Evolutionary conservation across 2,888 invertebrate species (phyloP), one percentile per base, ranked within the genome.

Genomic region (Scaptodrosophila latifasciaeformis): DNA sequence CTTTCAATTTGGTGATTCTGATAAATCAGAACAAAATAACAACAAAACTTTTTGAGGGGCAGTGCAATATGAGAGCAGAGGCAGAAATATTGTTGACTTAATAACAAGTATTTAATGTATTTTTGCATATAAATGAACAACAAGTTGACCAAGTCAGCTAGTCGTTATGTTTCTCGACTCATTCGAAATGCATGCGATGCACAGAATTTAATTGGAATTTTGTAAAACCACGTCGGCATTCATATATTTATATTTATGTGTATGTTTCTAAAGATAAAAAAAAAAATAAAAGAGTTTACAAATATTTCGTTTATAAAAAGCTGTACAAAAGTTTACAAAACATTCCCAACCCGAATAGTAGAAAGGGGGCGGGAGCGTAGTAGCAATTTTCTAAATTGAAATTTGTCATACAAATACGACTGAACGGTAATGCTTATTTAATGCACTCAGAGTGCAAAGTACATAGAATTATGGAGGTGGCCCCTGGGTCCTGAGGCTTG

Each of bases 301-400:
- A n/a, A n/a, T n/a, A n/a, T n/a, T n/a, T n/a, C n/a, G n/a, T n/a
- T n/a, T n/a, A n/a, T n/a, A n/a, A n/a, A n/a, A n/a, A n/a, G n/a
- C n/a, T n/a, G n/a, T n/a, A n/a, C n/a, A n/a, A n/a, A n/a, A n/a
- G n/a, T n/a, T n/a, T n/a, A n/a, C n/a, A n/a, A n/a, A n/a, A n/a
- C n/a, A n/a, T n/a, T n/a, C n/a, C n/a, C n/a, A n/a, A n/a, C n/a
- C n/a, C n/a, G n/a, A n/a, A n/a, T n/a, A n/a, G n/a, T n/a, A n/a
- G n/a, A n/a, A n/a, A n/a, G n/a, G n/a, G n/a, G 24, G 24, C 24
- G 24, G 24, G 3, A 7, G 24, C 24, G 4, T 24, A n/a, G n/a
- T n/a, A 62, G 79, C 71, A 71, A 75, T 78, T 74, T 70, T 56
- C 49, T 48, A 79, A 75, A 75, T 79, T 76, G 80, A 76, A 75